Evolutionary conservation across 2,113 vertebrate genomes (phyloP).

Genomic region (Grallaria varia): DNA sequence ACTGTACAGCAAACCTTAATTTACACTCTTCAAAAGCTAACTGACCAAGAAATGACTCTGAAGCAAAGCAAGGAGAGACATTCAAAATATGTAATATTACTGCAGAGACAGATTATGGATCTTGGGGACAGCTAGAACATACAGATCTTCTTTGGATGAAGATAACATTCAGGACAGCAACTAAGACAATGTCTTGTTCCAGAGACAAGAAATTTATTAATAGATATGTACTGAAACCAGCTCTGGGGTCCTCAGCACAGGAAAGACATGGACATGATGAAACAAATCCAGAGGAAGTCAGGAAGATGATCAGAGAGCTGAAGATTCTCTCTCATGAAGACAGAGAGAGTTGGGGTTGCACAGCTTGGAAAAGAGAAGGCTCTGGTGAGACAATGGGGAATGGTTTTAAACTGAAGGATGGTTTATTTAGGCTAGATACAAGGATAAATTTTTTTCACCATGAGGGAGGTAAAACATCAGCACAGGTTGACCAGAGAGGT

Average conservation of each 20-base stretch:
- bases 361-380: not conserved
- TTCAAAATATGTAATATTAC: not conserved
- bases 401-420: not conserved
- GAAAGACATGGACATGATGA: not conserved
- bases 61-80: not conserved
- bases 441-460: not conserved
- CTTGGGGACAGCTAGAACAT: not conserved
- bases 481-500: not conserved
- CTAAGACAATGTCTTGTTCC: not conserved
- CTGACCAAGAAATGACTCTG: not conserved
- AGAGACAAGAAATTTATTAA: not conserved
- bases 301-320: not conserved
- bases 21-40: not conserved
- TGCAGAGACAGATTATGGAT: accelerated
- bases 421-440: not conserved
- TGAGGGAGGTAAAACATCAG: not conserved
- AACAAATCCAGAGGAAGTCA: not conserved
- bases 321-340: not conserved
- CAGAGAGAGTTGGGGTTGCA: not conserved
- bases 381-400: not conserved
- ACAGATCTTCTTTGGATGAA: not conserved
- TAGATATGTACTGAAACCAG: not conserved
- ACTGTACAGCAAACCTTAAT: not conserved
- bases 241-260: not conserved
- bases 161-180: not conserved